Evolutionary conservation across 2,113 vertebrate species (phyloP), one percentile per base, ranked within the genome.

Genomic region (Pelobates fuscus): DNA sequence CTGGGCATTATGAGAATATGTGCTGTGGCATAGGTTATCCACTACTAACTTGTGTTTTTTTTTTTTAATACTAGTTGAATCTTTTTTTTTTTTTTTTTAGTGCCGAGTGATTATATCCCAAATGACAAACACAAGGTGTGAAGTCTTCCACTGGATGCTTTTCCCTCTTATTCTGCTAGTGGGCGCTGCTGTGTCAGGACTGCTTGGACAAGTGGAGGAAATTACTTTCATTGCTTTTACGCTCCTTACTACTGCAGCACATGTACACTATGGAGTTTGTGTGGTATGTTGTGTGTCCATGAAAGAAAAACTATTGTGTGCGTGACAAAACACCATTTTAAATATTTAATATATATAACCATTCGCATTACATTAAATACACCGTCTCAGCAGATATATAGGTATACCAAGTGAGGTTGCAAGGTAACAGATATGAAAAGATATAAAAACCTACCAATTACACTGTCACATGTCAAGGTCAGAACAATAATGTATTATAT

Each of bases 211-310:
- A 27, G 61, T 0, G 1, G 83, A 89, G 2, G 81, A 87, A 32
- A 24, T 1, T 0, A 77, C 14, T 1, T 77, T 88, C 0, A n/a
- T 65, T 1, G 0, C 2, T 0, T 44, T 84, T 66, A 78, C 78
- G 0, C 0, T 0, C 0, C 77, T 81, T 76, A 1, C 82, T 73
- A 84, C 84, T 0, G 77, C 79, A 0, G 85, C 85, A 26, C 85
- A 82, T 0, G 7, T 87, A 44, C 84, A 85, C 57, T 86, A 81
- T 0, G 84, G 83, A 21, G 17, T 84, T 55, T 86, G 78, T 10
- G 80, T 84, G 83, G 87, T 84, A 78, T 86, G 82, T 37, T 6
- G 32, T n/a, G n/a, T n/a, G n/a, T n/a, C n/a, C n/a, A n/a, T n/a
- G n/a, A n/a, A n/a, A n/a, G n/a, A n/a, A n/a, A n/a, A n/a, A n/a